phyloP scores from a whole-genome alignment of 2,888 invertebrate species.

The Troides oblongomaculatus region DNA sequence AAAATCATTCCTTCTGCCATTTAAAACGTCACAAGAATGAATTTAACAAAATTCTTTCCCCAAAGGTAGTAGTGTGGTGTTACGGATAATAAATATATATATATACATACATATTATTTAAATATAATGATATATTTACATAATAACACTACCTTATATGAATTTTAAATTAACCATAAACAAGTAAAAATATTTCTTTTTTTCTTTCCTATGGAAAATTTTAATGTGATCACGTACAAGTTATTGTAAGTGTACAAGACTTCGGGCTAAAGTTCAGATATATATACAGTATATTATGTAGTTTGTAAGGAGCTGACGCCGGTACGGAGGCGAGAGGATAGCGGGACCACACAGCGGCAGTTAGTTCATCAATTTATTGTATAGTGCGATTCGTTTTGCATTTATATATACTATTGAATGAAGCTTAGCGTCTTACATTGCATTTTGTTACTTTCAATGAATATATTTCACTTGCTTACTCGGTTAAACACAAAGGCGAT shows the following conservation, averaged over 20 bases:
- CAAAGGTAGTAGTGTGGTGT: too few relatives aligned
- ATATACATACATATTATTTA: too few relatives aligned
- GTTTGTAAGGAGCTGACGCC: background rate
- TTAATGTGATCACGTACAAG: background rate
- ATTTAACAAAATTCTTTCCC: too few relatives aligned
- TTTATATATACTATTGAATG: constrained; percentile 33
- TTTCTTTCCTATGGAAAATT: too few relatives aligned
- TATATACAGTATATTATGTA: constrained; percentile 2
- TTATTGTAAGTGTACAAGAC: background rate
- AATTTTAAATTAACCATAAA: too few relatives aligned
- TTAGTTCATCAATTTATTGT: constrained; percentile 31
- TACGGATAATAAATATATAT: too few relatives aligned
- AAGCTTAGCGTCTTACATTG: constrained; percentile 30
- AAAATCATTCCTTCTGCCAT: too few relatives aligned
- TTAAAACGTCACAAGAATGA: too few relatives aligned
- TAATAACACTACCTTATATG: too few relatives aligned
- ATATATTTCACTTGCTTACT: background rate
- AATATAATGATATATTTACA: too few relatives aligned
- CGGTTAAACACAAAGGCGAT: constrained; percentile 1
- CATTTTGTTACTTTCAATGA: constrained; percentile 18
- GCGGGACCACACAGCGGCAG: constrained; percentile 29
- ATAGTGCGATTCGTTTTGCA: constrained; percentile 28
- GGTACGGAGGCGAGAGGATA: constrained; percentile 4
- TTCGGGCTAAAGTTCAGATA: background rate
- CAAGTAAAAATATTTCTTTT: too few relatives aligned